Conservation (phyloP, 2,797 vertebrate species). For the Sebastes kiyomatsui region DNA sequence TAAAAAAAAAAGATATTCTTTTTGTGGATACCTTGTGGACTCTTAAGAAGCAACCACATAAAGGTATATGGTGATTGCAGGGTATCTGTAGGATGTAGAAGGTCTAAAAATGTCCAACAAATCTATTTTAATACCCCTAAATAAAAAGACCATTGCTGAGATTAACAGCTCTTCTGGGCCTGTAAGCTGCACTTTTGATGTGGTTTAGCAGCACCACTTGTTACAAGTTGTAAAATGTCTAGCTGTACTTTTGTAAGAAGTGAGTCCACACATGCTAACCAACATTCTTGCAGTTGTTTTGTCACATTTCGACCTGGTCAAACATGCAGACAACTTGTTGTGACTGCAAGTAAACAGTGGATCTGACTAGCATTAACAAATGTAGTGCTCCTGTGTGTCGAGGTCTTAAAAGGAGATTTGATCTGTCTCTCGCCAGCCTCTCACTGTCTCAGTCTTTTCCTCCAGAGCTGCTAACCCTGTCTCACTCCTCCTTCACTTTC, state of each 20-base stretch:
- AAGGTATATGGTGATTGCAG: background rate
- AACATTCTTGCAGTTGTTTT: background rate
- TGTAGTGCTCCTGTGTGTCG: background rate
- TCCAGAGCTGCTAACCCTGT: constrained; percentile 45
- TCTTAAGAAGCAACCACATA: background rate
- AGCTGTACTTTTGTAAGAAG: background rate
- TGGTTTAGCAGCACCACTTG: background rate
- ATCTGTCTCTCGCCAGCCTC: constrained; percentile 3
- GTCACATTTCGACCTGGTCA: background rate
- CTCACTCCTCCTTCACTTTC: constrained; percentile 23
- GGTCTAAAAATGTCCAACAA: background rate
- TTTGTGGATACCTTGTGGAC: background rate
- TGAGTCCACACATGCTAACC: background rate
- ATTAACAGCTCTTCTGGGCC: background rate
- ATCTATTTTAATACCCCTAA: background rate
- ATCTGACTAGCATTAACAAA: background rate
- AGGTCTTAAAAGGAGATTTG: background rate
- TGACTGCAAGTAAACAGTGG: background rate
- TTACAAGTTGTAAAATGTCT: background rate
- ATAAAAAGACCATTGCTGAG: background rate
- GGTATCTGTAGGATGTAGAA: background rate
- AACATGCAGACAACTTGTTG: background rate
- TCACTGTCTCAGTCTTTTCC: constrained; percentile 48
- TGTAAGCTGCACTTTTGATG: background rate
- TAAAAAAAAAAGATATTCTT: too few relatives aligned